Percentiles rank a stretch among this genome's conserved stretches.
Conservation (phyloP, 2,797 vertebrate species). For the Halcyon smyrnensis region DNA sequence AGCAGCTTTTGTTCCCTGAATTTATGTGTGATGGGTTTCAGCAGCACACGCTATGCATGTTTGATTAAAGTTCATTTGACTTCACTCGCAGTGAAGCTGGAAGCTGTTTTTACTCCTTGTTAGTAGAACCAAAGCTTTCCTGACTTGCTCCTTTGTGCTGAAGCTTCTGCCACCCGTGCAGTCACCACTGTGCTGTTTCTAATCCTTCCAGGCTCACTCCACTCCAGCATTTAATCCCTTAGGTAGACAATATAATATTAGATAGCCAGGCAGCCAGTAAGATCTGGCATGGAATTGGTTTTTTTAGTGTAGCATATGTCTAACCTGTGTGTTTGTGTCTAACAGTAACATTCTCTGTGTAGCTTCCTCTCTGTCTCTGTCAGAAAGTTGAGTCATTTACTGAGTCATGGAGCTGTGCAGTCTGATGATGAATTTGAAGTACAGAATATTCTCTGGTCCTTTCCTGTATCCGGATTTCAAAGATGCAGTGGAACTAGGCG, state of each 20-base stretch:
- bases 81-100: slow-evolving; percentile 81
- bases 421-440: neutral
- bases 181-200: slow-evolving; percentile 82
- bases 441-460: neutral
- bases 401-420: neutral
- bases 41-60: slow-evolving; percentile 85
- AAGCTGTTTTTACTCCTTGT: slow-evolving; percentile 84
- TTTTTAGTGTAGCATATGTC: fast-evolving
- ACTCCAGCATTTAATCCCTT: slow-evolving; percentile 84
- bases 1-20: slow-evolving; percentile 88
- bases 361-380: neutral
- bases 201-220: slow-evolving; percentile 84
- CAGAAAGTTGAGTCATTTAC: neutral
- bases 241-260: slow-evolving; percentile 78
- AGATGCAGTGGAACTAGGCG: neutral
- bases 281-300: slow-evolving; percentile 79
- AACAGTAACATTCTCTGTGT: fast-evolving
- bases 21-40: slow-evolving; percentile 83
- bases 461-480: neutral
- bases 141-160: slow-evolving; percentile 87
- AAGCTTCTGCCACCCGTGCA: slow-evolving; percentile 90
- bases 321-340: fast-evolving
- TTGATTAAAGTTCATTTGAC: slow-evolving; percentile 97
- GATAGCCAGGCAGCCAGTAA: slow-evolving; percentile 77
- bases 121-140: slow-evolving; percentile 86